Evolutionary conservation across 2,888 invertebrate genomes (phyloP).

Genomic region (Ophioninae sp.): DNA sequence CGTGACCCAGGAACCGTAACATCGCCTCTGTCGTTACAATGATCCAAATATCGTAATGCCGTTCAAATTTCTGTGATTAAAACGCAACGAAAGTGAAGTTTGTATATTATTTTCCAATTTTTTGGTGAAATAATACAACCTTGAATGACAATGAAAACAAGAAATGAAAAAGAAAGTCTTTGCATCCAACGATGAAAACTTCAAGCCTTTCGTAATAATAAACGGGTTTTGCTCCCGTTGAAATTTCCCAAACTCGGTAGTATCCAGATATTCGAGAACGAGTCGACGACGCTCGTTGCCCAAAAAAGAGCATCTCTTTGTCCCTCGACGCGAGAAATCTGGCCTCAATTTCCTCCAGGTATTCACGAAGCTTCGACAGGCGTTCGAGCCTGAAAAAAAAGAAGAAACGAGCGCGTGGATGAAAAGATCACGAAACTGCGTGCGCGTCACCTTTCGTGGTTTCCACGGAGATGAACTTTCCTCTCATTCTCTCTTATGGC

Average conservation of each 20-base stretch:
- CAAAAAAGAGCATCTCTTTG: not conserved
- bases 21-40: too few relatives aligned
- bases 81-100: too few relatives aligned
- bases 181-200: too few relatives aligned
- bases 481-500: constrained; percentile 15
- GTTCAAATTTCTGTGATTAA: too few relatives aligned
- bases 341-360: not conserved
- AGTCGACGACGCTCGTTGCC: not conserved
- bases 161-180: too few relatives aligned
- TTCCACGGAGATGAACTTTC: constrained; percentile 36
- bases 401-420: not conserved
- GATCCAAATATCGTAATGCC: too few relatives aligned
- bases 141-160: too few relatives aligned
- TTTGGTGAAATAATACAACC: too few relatives aligned
- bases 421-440: constrained; percentile 6
- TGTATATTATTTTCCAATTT: too few relatives aligned
- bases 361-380: not conserved
- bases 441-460: constrained; percentile 19
- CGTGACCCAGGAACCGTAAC: too few relatives aligned
- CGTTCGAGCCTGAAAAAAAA: constrained; percentile 3
- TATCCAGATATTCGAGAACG: not conserved
- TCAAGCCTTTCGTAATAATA: not conserved
- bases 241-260: not conserved
- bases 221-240: not conserved
- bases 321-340: constrained; percentile 1